Evolutionary conservation across 2,797 vertebrate species (phyloP), one percentile per base, ranked within the genome.

Genomic region (Helarctos malayanus): DNA sequence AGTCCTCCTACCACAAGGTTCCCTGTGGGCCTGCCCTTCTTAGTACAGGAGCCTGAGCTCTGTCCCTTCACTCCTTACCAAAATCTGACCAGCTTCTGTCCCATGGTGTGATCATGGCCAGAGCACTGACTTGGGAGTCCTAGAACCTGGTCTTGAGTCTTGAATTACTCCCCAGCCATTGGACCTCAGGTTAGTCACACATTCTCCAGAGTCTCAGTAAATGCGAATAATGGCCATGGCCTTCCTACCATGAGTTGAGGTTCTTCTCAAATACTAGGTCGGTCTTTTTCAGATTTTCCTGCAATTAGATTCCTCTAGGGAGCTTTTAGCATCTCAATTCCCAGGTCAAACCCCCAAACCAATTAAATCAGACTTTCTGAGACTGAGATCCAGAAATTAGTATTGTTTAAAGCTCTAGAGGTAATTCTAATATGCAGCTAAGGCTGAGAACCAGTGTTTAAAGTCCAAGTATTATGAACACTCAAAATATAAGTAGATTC

Each of bases 321-420:
- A 95, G 65, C 15, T 88, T 95, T 96, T 69, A 91, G n/a, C 52
- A 76, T 56, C 47, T 8, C 63, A 80, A 15, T 76, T 93, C 57
- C 73, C 29, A 57, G 76, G 65, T 14, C 2, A 27, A 14, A 54
- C 14, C 49, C 38, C 32, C 25, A 76, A 61, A 76, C 27, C 57
- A 92, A 81, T 94, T 85, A 63, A 87, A 69, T 84, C 54, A 91
- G 75, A 92, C 25, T 91, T 91, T 91, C 54, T 89, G 71, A 49
- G 65, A 52, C 54, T 85, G 38, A 95, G 78, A 92, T 21, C 54
- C 35, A 90, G 78, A 73, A 29, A 49, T 68, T 47, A 85, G 23
- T 27, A 52, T 32, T 35, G 89, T 19, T 76, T 45, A 19, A 95
- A 52, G 19, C 11, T 95, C 56, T 56, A 90, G 49, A 63, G 59